Conservation (phyloP, 2,888 invertebrate species). For the Perithous albicinctus region DNA sequence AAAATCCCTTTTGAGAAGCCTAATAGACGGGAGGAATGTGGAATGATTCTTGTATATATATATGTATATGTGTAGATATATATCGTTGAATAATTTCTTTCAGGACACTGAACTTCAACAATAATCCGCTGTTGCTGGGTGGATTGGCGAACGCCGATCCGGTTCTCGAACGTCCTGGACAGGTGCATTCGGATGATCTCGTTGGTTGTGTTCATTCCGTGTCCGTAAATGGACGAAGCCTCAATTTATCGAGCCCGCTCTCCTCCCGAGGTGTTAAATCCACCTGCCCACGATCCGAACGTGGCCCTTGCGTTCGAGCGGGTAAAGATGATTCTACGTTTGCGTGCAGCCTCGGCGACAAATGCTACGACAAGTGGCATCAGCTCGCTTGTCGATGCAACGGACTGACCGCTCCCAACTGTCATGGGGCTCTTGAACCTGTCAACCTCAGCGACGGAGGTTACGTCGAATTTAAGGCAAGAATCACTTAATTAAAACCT, state of each 20-base stretch:
- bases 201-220: conserved; percentile 97
- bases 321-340: conserved; percentile 82
- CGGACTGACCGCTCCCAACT: conserved; percentile 92
- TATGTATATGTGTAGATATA: background rate
- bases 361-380: conserved; percentile 95
- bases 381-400: conserved; percentile 90
- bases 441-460: conserved; percentile 92
- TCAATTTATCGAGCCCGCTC: conserved; percentile 93
- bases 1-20: background rate
- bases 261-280: conserved; percentile 90
- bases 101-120: conserved; percentile 96
- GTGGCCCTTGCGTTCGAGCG: conserved; percentile 87
- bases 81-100: conserved; percentile 78
- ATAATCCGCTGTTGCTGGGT: conserved; percentile 93
- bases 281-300: conserved; percentile 91
- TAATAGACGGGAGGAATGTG: background rate
- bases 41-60: background rate
- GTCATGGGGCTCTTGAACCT: conserved; percentile 91
- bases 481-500: no score
- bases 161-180: conserved; percentile 94
- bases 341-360: conserved; percentile 88
- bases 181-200: conserved; percentile 96
- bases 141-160: conserved; percentile 94
- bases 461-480: conserved; percentile 89
- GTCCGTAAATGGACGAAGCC: conserved; percentile 92